Evolutionary conservation across 2,797 vertebrate genomes (phyloP), one percentile per base, ranked within the genome.

Genomic region (Sebastolobus altivelis): DNA sequence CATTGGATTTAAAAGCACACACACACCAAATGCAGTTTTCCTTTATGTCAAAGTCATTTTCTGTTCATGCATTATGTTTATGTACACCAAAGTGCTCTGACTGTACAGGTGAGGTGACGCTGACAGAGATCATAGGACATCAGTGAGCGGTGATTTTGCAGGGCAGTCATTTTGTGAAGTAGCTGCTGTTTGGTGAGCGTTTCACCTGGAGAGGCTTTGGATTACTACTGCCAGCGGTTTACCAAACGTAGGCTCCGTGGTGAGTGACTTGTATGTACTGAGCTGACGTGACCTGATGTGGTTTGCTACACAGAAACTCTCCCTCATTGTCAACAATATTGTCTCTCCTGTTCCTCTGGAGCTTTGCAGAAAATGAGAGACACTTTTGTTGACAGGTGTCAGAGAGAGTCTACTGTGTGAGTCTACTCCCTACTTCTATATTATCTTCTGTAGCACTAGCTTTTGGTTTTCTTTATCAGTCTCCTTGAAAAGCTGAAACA

Each of bases 11-110:
- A 18, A 65, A 61, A 70, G 66, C 25, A 78, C 37, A 43, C 40
- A 43, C 18, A 40, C n/a, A 43, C 61, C 72, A 81, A 86, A 84
- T 87, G 20, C 38, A 59, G 35, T 68, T 54, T 63, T 65, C 10
- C 12, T 60, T 40, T 31, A 29, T 67, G n/a, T 55, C 63, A 25
- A 52, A 40, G 59, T 63, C 14, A 5, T 67, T 81, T 35, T 68
- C 78, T 65, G 54, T 80, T 74, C 8, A 20, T 67, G 63, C 54
- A 66, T 66, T 43, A 37, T 46, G 18, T 66, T 54, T 25, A 10
- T 67, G 18, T 70, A 49, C 18, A 81, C 10, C 12, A 52, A 38
- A 33, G 69, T 65, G 58, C 54, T 16, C 37, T 27, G 68, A 29
- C 49, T 82, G 35, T 37, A 54, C 6, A 35, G 0, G 5, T 60